These are phyloP conservation scores for Chelonia mydas DNA, from an alignment of 2,797 vertebrate species.

Conservation along the genomic window DNA sequence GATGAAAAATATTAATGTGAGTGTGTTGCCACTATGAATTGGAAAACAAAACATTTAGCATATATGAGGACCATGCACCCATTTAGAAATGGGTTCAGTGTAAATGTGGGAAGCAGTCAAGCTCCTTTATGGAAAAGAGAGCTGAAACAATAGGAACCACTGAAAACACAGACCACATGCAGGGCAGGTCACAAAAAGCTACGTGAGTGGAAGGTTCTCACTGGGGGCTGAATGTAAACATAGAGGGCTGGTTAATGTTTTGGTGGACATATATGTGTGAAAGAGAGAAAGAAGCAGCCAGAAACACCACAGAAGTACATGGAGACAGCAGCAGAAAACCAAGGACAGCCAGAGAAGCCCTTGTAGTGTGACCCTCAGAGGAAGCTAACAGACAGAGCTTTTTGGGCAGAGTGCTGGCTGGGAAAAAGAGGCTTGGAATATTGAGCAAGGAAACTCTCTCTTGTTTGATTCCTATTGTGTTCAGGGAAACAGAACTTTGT, in stretches of 20 bases:
- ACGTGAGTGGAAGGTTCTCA: fast-evolving
- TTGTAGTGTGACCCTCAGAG: fast-evolving
- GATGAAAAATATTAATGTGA: fast-evolving
- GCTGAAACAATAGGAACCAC: not conserved
- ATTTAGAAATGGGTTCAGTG: not conserved
- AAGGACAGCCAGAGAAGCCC: not conserved
- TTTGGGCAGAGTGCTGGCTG: not conserved
- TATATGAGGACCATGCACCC: not conserved
- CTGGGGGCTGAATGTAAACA: fast-evolving
- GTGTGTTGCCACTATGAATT: fast-evolving
- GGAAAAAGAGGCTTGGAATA: too few species aligned
- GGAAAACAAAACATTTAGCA: not conserved
- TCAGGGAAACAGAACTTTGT: fast-evolving
- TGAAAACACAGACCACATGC: not conserved
- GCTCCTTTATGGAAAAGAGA: not conserved
- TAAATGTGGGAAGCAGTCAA: fast-evolving
- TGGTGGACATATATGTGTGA: not conserved
- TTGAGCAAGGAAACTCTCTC: fast-evolving
- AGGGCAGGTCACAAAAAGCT: not conserved
- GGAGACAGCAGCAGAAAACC: not conserved
- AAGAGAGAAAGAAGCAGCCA: not conserved
- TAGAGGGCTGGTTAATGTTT: not conserved
- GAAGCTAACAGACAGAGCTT: not conserved
- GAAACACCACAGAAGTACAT: not conserved
- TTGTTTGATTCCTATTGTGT: not conserved